Conservation (phyloP, 2,797 vertebrate genomes). For the Calcarius lapponicus region DNA sequence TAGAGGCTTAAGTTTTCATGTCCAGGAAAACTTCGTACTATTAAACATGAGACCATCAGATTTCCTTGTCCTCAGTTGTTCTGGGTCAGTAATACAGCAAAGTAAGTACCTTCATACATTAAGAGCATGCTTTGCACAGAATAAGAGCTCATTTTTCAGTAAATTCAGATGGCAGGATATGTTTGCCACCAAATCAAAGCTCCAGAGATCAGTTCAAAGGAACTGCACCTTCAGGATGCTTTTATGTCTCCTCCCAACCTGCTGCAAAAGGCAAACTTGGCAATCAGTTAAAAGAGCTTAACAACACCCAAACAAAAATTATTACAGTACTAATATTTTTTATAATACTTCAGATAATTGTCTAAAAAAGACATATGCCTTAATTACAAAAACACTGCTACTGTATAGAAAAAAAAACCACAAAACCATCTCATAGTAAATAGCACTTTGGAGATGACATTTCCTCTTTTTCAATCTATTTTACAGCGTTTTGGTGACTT, state of each 20-base stretch:
- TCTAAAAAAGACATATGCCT: background rate
- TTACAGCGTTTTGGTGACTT: constrained; percentile 34
- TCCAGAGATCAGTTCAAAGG: constrained; percentile 18
- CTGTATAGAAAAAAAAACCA: background rate
- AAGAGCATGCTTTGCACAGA: background rate
- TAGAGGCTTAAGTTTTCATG: background rate
- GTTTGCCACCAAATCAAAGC: constrained; percentile 3
- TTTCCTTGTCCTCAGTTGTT: constrained; percentile 3
- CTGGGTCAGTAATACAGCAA: background rate
- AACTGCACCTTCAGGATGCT: background rate
- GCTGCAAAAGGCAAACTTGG: background rate
- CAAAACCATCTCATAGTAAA: background rate
- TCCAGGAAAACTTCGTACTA: background rate
- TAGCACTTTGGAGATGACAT: background rate
- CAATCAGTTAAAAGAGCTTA: constrained; percentile 23
- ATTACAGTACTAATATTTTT: background rate
- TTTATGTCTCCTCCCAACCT: background rate
- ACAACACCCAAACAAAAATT: background rate
- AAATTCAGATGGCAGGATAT: background rate
- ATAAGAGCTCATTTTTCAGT: background rate
- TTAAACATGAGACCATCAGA: background rate
- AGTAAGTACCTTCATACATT: background rate
- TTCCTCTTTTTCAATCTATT: constrained; percentile 32
- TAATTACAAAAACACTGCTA: background rate
- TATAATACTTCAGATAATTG: background rate